A percentile compares a stretch with the other conserved stretches of the same genome.
Evolutionary conservation across 2,888 invertebrate genomes (phyloP).

Genomic region (Callimorpha dominula): DNA sequence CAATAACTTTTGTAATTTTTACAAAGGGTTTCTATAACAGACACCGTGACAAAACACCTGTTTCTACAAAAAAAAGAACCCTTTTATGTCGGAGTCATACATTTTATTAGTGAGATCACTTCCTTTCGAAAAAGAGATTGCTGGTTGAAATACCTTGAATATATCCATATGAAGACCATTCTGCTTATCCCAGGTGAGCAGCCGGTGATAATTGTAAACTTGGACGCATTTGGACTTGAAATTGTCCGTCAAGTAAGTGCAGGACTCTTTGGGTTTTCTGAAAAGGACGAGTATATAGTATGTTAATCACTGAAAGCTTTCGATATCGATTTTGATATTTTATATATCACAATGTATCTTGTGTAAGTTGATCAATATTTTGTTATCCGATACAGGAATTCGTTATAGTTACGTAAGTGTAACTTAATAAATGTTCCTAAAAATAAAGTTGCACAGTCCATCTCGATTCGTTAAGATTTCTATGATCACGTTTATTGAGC

Average conservation of each 20-base stretch:
- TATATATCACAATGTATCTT: neutral
- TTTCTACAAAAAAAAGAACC: neutral
- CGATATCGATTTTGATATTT: no score
- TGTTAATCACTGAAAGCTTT: neutral
- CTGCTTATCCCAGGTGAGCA: constrained; percentile 93
- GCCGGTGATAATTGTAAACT: constrained; percentile 93
- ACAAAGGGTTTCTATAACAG: no score
- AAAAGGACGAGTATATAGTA: constrained; percentile 39
- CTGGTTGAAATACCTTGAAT: constrained; percentile 87
- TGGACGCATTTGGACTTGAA: constrained; percentile 93
- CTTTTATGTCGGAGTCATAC: no score
- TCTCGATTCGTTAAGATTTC: constrained; percentile 6
- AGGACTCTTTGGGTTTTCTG: constrained; percentile 91
- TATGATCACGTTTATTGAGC: constrained; percentile 1
- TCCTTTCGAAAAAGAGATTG: no score
- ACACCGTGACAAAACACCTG: neutral
- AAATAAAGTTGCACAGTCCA: neutral
- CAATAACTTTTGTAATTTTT: neutral
- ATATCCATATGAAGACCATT: constrained; percentile 94
- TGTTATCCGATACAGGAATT: neutral
- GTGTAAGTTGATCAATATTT: constrained; percentile 1
- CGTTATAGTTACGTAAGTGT: constrained; percentile 2
- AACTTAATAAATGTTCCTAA: constrained; percentile 22
- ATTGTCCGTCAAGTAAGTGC: constrained; percentile 92
- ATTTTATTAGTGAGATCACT: no score